phyloP scores from a whole-genome alignment of 2,797 vertebrate species.

The Coreius guichenoti region DNA sequence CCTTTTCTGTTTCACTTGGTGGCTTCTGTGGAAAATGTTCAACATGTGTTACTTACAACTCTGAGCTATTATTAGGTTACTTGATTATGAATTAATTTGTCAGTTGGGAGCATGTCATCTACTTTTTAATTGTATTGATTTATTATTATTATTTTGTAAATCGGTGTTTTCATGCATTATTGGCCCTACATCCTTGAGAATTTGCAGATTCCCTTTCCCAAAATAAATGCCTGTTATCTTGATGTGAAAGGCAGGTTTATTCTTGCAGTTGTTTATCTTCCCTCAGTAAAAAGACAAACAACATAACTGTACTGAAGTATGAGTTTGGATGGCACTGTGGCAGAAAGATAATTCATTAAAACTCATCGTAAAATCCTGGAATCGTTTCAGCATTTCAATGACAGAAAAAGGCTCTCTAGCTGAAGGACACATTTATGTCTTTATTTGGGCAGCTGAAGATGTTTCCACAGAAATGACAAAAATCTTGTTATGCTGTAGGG shows the following conservation, averaged over 20 bases:
- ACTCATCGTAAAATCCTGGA: not conserved
- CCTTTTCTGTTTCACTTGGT: not conserved
- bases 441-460: not conserved
- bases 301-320: not conserved
- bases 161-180: not conserved
- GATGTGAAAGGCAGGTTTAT: constrained; percentile 30
- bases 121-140: no score
- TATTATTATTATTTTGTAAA: not conserved
- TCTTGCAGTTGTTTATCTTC: constrained; percentile 44
- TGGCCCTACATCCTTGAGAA: not conserved
- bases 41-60: not conserved
- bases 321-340: not conserved
- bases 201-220: not conserved
- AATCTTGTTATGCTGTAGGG: not conserved
- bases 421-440: not conserved
- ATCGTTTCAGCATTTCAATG: not conserved
- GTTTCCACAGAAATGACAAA: not conserved
- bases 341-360: not conserved
- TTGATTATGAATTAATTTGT: not conserved
- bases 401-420: not conserved
- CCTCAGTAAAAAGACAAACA: constrained; percentile 19
- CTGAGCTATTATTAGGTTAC: not conserved
- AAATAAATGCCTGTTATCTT: constrained; percentile 10
- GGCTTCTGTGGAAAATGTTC: not conserved
- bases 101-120: not conserved